Base-by-base conservation (phyloP, 2,113 vertebrate genomes). In the Phylloscopus trochilus region DNA sequence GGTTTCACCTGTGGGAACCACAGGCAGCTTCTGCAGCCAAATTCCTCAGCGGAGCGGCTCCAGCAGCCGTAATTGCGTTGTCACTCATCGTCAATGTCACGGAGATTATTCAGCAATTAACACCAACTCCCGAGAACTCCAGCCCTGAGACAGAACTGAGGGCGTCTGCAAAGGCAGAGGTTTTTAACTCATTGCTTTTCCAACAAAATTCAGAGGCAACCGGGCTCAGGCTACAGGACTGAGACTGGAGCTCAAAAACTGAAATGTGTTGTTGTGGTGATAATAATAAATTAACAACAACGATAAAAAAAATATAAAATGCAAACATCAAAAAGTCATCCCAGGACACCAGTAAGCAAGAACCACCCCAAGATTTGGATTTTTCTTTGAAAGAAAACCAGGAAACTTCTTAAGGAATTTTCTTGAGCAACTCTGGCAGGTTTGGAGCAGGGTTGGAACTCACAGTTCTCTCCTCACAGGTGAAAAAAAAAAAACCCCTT, bases 41-140 rank as follows among this genome's bases (percentile, higher is more conserved):
- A 95, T 94, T 94, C 91, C 90, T 94, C 7, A 16, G 74, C 7
- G 3, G 33, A 26, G 75, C 84, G 35, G 78, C 53, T 43, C 81
- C 70, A 26, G 46, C 5, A 41, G 1, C 63, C 0, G 1, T 84
- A 87, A 95, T 69, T 88, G 88, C 8, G 27, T 16, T 52, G 72
- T 95, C 96, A 94, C 91, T 92, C 94, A 95, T 69, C 95, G 16
- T 26, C 4, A 59, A 31, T 28, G 75, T 83, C 91, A 91, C 2
- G 67, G 85, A 83, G 78, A 76, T 95, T 85, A 91, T 66, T 74
- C 56, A 31, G 43, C 78, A 87, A 91, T 85, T 95, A 90, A 92
- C 92, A 89, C 73, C 73, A 64, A 83, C 62, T 87, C 74, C 79
- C 13, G 51, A 88, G 68, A 85, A 93, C 0, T 59, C 78, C 78